Percentiles rank a stretch among this genome's conserved stretches.
phyloP scores from a whole-genome alignment of 92 coral and sea anemone genomes.

The Palythoa caribaeorum region DNA sequence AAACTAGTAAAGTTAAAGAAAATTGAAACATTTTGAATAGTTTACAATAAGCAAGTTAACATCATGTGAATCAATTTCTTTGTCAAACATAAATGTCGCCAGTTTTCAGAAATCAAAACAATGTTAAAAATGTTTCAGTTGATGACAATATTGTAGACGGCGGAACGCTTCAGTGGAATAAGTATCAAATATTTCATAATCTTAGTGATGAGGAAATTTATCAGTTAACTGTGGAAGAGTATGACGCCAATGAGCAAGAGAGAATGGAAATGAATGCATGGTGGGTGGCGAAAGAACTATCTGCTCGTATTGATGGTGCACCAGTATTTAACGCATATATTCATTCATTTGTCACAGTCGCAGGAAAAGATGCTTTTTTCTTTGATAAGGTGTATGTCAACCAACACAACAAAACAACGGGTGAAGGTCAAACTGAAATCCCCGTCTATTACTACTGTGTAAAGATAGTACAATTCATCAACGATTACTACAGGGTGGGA shows the following conservation, averaged over 20 bases:
- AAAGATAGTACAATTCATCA: conserved; percentile 39
- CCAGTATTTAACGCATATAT: conserved; percentile 37
- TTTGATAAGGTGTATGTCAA: conserved; percentile 16
- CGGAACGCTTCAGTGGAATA: conserved; percentile 48
- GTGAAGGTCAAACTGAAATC: conserved; percentile 23
- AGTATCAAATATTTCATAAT: conserved; percentile 4
- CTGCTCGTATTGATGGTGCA: conserved; percentile 36
- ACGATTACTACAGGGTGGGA: conserved; percentile 37
- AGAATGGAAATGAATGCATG: conserved; percentile 1
- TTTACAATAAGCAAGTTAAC: too few relatives aligned
- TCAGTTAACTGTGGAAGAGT: background rate
- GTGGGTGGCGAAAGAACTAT: conserved; percentile 5
- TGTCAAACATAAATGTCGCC: too few relatives aligned
- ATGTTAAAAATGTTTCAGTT: conserved; percentile 20
- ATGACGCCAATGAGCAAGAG: conserved; percentile 17
- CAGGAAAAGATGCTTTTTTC: conserved; percentile 34
- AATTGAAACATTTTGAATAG: too few relatives aligned
- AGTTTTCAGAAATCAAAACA: too few relatives aligned
- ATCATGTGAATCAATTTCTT: too few relatives aligned
- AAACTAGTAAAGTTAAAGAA: too few relatives aligned
- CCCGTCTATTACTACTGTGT: conserved; percentile 32
- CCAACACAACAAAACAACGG: conserved; percentile 4
- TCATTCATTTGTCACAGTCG: conserved; percentile 31
- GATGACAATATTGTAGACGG: conserved; percentile 47
- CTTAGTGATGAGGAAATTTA: conserved; percentile 39